Percentiles rank a stretch among this genome's conserved stretches.
phyloP scores from a whole-genome alignment of 2,797 vertebrate species.

The Liasis olivaceus region DNA sequence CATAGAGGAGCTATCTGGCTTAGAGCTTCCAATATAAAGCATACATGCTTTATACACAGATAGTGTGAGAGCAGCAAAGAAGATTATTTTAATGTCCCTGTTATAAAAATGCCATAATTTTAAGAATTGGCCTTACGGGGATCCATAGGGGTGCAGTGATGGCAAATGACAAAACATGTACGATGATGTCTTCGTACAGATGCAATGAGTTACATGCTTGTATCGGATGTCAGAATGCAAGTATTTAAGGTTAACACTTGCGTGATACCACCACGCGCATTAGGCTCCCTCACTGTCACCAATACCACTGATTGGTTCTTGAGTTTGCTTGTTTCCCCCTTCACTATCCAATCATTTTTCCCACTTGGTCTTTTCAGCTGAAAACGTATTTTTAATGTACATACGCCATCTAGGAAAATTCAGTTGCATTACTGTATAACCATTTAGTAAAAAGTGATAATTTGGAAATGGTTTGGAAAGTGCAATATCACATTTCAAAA shows the following conservation, averaged over 20 bases:
- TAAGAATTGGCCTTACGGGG: not conserved
- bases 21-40: not conserved
- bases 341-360: not conserved
- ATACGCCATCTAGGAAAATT: not conserved
- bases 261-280: not conserved
- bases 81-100: not conserved
- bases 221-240: not conserved
- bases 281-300: not conserved
- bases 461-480: not conserved
- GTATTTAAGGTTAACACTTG: not conserved
- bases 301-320: not conserved
- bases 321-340: not conserved
- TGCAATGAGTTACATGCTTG: not conserved
- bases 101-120: not conserved
- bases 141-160: not conserved
- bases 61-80: not conserved
- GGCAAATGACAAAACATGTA: not conserved
- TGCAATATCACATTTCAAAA: not conserved
- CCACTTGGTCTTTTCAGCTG: not conserved
- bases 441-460: not conserved
- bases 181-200: not conserved
- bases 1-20: not conserved
- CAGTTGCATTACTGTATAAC: not conserved
- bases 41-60: not conserved
- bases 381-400: not conserved